Base-by-base conservation (phyloP, 2,888 invertebrate species). In the Rhynchonema sp. region DNA sequence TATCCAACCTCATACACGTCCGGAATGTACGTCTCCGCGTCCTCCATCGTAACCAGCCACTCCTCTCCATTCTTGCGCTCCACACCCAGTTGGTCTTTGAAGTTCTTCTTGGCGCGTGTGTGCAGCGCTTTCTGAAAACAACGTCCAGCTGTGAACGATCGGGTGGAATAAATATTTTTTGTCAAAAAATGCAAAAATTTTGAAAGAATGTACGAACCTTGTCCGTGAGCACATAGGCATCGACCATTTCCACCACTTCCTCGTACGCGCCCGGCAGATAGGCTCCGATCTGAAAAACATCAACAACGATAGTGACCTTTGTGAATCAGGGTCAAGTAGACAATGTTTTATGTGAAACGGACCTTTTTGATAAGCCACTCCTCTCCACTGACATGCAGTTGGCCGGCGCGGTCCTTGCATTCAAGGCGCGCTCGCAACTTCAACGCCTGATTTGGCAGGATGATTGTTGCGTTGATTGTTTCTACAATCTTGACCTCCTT, bases 241-340 rank as follows among this genome's bases (percentile, higher is more conserved):
- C 70, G 27, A 77, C 76, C 55, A 76, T 66, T 63, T 74, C 73
- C 1, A 78, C 74, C 6, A 78, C 74, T 65, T 77, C 76, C 64
- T 78, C 78, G 65, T 77, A 76, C 1, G 75, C 78, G 9, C 76
- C 76, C n/a, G 78, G 78, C 38, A 79, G 67, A 65, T 78, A 78
- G 6, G 78, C 77, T 20, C 78, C 78, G 2, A 58, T 49, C 61
- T 61, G 27, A 46, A 38, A 38, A 17, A 25, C 38, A 38, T 6
- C 38, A 38, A 13, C n/a, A n/a, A n/a, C n/a, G n/a, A n/a, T n/a
- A n/a, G n/a, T n/a, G n/a, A n/a, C n/a, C n/a, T n/a, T n/a, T n/a
- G n/a, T n/a, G n/a, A n/a, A n/a, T n/a, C n/a, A n/a, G n/a, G n/a
- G n/a, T n/a, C n/a, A n/a, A n/a, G n/a, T n/a, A n/a, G n/a, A n/a